Conservation (phyloP, 1,140 invertebrate species). For the Aphidius ervi region DNA sequence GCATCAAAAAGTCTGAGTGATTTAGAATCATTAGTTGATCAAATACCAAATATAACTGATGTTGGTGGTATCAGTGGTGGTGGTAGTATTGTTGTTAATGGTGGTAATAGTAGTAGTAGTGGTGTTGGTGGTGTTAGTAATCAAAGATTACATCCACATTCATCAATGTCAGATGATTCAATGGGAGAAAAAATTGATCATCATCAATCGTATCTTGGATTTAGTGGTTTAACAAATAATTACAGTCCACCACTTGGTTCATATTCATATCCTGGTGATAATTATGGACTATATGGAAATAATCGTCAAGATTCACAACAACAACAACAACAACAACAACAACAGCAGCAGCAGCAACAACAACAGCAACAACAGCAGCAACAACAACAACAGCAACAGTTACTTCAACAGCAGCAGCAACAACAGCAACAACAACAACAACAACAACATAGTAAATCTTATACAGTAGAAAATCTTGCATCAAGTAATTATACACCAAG, state of each 20-base stretch:
- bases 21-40: constrained; percentile 83
- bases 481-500: constrained; percentile 51
- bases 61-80: constrained; percentile 37
- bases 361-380: constrained; percentile 23
- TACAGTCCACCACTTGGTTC: constrained; percentile 43
- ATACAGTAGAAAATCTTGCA: constrained; percentile 49
- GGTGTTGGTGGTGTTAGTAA: constrained; percentile 5
- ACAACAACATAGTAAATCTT: constrained; percentile 49
- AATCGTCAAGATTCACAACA: constrained; percentile 29
- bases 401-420: constrained; percentile 22
- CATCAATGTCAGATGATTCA: constrained; percentile 36
- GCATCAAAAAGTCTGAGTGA: constrained; percentile 84
- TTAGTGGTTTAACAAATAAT: constrained; percentile 37
- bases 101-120: constrained; percentile 6
- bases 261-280: constrained; percentile 43
- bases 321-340: background rate
- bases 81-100: too few species aligned
- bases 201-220: constrained; percentile 44
- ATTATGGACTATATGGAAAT: constrained; percentile 42
- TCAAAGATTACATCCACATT: constrained; percentile 43
- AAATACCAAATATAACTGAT: constrained; percentile 83
- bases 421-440: constrained; percentile 39
- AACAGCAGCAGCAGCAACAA: constrained; percentile 32
- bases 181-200: constrained; percentile 36
- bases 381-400: constrained; percentile 24